A percentile compares a stretch with the other conserved stretches of the same genome.
Conservation (phyloP, 2,888 invertebrate species). For the Caenorhabditis angaria region DNA sequence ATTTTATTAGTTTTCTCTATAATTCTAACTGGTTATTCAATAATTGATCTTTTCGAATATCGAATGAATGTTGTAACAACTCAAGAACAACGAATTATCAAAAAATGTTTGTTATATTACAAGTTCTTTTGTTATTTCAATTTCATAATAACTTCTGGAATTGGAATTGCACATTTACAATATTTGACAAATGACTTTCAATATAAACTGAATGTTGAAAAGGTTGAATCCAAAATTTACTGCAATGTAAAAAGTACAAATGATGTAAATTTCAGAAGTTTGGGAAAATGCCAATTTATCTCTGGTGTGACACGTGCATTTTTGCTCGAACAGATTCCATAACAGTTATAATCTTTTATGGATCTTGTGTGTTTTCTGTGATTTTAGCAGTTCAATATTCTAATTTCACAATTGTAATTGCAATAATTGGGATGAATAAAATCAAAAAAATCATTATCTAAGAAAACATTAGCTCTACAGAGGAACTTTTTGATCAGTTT, state of each 20-base stretch:
- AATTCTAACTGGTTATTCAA: neutral
- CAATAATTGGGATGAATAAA: neutral
- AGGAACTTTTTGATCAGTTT: no score
- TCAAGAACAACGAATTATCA: neutral
- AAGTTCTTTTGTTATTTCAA: neutral
- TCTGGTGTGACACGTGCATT: neutral
- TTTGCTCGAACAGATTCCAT: neutral
- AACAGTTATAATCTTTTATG: no score
- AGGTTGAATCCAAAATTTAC: neutral
- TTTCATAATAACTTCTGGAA: neutral
- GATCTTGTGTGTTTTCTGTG: neutral
- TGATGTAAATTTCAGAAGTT: neutral
- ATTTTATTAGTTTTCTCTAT: neutral
- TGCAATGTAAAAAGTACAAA: neutral
- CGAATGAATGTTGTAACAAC: neutral
- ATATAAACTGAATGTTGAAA: neutral
- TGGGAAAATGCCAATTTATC: neutral
- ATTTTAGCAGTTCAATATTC: neutral
- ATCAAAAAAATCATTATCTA: neutral
- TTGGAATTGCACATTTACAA: neutral
- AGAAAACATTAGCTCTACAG: no score
- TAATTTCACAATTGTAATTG: neutral
- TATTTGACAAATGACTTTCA: neutral
- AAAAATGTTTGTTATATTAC: neutral
- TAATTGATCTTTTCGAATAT: neutral